Evolutionary conservation across 2,888 invertebrate species (phyloP).

Genomic region (Drosophila meridionalis): DNA sequence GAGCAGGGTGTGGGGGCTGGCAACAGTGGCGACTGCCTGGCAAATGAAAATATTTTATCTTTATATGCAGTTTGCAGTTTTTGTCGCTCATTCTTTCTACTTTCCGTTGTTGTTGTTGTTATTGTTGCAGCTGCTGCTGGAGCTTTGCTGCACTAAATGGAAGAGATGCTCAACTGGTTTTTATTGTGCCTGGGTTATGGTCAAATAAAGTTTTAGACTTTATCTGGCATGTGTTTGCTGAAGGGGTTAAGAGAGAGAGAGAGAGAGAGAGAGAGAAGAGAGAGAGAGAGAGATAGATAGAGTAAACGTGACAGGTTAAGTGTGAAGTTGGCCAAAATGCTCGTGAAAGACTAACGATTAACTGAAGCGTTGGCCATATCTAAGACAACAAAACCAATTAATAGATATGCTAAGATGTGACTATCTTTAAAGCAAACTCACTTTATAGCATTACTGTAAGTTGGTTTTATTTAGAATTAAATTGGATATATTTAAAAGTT

Average conservation of each 20-base stretch:
- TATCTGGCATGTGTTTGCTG: slow-evolving; percentile 29
- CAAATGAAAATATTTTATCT: slow-evolving; percentile 78
- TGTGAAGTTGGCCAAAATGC: slow-evolving; percentile 19
- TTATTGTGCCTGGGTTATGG: slow-evolving; percentile 65
- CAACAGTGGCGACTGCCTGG: slow-evolving; percentile 25
- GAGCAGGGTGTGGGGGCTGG: background rate
- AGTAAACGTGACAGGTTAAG: slow-evolving; percentile 15
- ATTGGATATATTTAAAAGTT: background rate
- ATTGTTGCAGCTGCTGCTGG: background rate
- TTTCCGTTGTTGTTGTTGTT: background rate
- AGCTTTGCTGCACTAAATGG: slow-evolving; percentile 56
- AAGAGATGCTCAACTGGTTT: slow-evolving; percentile 65
- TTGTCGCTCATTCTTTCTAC: slow-evolving; percentile 21
- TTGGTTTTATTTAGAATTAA: too few relatives aligned
- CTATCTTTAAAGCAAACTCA: background rate
- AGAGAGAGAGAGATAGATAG: background rate
- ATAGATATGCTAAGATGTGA: background rate
- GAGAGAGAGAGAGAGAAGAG: too few relatives aligned
- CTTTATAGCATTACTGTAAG: background rate
- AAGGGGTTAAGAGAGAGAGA: background rate
- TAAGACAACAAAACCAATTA: background rate
- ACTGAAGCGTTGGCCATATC: background rate
- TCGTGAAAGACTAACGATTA: background rate
- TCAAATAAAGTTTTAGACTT: slow-evolving; percentile 48
- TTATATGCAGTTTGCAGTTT: slow-evolving; percentile 65